Evolutionary conservation across 2,888 invertebrate genomes (phyloP).

Genomic region (Auanema sp.): DNA sequence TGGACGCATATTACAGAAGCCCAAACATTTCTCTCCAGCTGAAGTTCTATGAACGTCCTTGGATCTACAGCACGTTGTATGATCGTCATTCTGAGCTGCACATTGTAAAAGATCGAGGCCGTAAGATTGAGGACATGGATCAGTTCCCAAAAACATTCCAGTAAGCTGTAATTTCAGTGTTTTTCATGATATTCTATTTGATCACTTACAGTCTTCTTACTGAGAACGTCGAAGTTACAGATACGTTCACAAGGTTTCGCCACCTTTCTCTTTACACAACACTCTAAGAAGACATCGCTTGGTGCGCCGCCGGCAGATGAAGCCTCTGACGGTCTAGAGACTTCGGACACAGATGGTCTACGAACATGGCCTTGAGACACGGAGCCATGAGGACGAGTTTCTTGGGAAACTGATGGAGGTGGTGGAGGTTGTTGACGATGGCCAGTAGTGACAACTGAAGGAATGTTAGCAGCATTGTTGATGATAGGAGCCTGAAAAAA

Average conservation of each 20-base stretch:
- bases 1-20: constrained; percentile 61
- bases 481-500: too few relatives aligned
- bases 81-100: constrained; percentile 58
- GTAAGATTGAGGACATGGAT: constrained; percentile 57
- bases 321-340: constrained; percentile 3
- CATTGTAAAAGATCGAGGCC: constrained; percentile 57
- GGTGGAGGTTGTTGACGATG: background rate
- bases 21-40: constrained; percentile 59
- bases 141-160: constrained; percentile 61
- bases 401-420: constrained; percentile 8
- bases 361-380: background rate
- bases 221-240: constrained; percentile 58
- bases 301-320: constrained; percentile 24
- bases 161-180: constrained; percentile 42
- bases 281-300: constrained; percentile 53
- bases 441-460: background rate
- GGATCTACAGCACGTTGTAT: constrained; percentile 54
- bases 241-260: constrained; percentile 51
- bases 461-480: too few relatives aligned
- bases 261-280: constrained; percentile 51
- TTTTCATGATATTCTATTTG: too few relatives aligned
- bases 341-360: constrained; percentile 5
- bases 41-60: constrained; percentile 43
- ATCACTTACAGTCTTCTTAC: constrained; percentile 51
- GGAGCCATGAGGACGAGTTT: background rate